phyloP scores from a whole-genome alignment of 2,113 vertebrate species.

The Ranitomeya variabilis region DNA sequence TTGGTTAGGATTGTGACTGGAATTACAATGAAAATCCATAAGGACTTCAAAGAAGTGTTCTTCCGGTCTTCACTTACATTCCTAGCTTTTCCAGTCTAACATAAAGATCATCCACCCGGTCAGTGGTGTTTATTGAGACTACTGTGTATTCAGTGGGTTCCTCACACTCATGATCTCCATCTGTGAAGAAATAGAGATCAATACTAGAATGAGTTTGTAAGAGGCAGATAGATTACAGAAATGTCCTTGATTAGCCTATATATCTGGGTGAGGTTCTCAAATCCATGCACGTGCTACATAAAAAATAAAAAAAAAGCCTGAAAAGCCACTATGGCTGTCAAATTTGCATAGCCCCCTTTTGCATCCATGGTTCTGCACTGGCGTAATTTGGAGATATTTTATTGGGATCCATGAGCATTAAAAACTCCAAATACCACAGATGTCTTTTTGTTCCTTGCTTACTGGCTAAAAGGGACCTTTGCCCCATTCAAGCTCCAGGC shows the following conservation, averaged over 20 bases:
- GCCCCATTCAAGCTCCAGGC: no score
- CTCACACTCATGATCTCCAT: constrained; percentile 56
- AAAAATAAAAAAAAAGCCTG: no score
- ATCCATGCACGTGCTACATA: no score
- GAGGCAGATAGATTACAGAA: background rate
- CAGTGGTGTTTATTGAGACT: constrained; percentile 70
- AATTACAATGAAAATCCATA: background rate
- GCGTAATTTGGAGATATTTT: no score
- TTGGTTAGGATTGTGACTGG: background rate
- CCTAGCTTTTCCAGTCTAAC: constrained; percentile 79
- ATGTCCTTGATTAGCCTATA: background rate
- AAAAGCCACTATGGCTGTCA: no score
- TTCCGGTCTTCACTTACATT: constrained; percentile 71
- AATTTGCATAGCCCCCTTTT: no score
- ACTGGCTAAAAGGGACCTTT: no score
- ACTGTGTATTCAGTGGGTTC: constrained; percentile 60
- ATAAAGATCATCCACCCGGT: constrained; percentile 75
- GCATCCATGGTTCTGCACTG: no score
- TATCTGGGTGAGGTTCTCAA: no score
- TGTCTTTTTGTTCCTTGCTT: no score
- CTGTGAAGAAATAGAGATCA: constrained; percentile 55
- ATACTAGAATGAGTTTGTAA: background rate
- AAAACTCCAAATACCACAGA: no score
- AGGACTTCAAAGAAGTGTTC: background rate
- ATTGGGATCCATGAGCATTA: no score